Conservation (phyloP, 2,888 invertebrate genomes). For the Latrodectus hesperus region DNA sequence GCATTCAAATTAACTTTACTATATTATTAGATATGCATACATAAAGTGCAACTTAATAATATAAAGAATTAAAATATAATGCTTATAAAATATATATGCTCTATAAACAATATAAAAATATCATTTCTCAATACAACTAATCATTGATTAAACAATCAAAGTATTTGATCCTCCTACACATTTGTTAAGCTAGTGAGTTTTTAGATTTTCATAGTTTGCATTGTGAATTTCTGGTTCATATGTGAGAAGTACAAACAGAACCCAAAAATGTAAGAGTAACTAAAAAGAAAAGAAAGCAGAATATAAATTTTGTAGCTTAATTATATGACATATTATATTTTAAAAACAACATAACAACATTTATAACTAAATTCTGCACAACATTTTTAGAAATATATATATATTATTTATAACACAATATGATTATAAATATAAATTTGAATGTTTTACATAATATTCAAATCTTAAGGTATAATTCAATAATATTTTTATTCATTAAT, state of each 20-base stretch:
- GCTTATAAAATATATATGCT: slow-evolving; percentile 5
- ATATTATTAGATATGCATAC: background rate
- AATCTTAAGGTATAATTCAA: too few species aligned
- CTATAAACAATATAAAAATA: background rate
- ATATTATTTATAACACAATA: background rate
- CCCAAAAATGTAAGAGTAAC: slow-evolving; percentile 88
- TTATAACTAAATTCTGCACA: background rate
- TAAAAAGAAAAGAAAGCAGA: slow-evolving; percentile 73
- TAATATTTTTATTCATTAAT: too few species aligned
- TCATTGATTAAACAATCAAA: background rate
- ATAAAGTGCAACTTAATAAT: background rate
- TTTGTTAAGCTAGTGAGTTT: background rate
- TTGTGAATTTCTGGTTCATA: slow-evolving; percentile 80
- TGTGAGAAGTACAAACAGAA: slow-evolving; percentile 85
- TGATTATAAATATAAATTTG: background rate
- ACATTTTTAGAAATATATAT: background rate
- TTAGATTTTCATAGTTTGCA: slow-evolving; percentile 7
- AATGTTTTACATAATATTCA: too few species aligned
- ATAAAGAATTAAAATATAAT: background rate
- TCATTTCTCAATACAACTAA: background rate
- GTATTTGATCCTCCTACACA: background rate
- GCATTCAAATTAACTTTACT: background rate
- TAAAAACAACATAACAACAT: too few species aligned
- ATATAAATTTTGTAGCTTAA: too few species aligned
- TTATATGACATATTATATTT: too few species aligned